Conservation (phyloP, 2,888 invertebrate genomes). For the Priocnemis perturbator region DNA sequence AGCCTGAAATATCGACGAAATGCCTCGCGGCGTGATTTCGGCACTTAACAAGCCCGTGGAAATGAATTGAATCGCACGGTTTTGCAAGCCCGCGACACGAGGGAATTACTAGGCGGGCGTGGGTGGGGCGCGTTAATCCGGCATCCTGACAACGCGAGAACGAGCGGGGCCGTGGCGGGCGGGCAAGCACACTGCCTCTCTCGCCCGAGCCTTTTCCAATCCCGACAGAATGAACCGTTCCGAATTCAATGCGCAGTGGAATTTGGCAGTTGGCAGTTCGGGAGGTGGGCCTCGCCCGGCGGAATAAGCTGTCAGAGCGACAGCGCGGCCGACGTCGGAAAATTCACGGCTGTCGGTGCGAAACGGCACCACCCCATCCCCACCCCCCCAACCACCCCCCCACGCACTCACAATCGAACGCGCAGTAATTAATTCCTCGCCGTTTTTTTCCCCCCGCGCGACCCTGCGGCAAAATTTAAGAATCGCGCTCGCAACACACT, state of each 20-base stretch:
- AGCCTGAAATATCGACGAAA: background rate
- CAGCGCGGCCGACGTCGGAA: slow-evolving; percentile 26
- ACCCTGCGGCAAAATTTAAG: too few relatives aligned
- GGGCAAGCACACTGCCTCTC: background rate
- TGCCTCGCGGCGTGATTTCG: slow-evolving; percentile 30
- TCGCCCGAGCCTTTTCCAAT: slow-evolving; percentile 52
- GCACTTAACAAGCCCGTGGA: slow-evolving; percentile 36
- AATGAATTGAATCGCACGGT: slow-evolving; percentile 52
- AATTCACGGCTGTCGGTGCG: slow-evolving; percentile 33
- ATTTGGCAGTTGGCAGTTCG: slow-evolving; percentile 62
- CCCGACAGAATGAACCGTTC: slow-evolving; percentile 64
- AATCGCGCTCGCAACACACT: too few relatives aligned
- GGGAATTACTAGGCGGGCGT: slow-evolving; percentile 49
- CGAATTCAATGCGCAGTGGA: slow-evolving; percentile 67
- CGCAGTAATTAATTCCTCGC: background rate
- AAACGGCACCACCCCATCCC: too few relatives aligned
- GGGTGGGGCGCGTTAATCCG: slow-evolving; percentile 60
- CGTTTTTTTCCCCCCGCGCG: background rate
- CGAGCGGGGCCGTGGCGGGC: slow-evolving; percentile 26
- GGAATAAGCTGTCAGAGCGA: slow-evolving; percentile 57
- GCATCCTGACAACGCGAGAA: slow-evolving; percentile 51
- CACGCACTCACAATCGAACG: background rate
- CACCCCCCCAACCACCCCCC: background rate
- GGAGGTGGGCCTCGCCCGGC: slow-evolving; percentile 17
- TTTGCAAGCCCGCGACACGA: slow-evolving; percentile 40